These are phyloP conservation scores for Rana temporaria DNA, from an alignment of 2,113 vertebrate species.

Conservation along the genomic window DNA sequence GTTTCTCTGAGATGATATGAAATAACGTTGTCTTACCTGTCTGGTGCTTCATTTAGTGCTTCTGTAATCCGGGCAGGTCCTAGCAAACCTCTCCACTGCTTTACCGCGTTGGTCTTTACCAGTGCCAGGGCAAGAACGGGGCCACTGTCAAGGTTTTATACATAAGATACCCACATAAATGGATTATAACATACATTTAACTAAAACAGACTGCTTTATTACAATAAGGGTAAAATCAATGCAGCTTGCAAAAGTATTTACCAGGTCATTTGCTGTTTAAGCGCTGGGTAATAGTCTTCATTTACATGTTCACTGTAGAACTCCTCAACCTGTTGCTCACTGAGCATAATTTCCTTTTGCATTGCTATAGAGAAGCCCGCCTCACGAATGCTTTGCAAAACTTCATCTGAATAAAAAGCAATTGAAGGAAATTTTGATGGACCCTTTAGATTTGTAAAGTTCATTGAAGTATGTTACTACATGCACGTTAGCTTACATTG, in stretches of 20 bases:
- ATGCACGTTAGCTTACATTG: too few relatives aligned
- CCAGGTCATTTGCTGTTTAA: constrained; percentile 72
- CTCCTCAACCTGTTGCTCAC: constrained; percentile 73
- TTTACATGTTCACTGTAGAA: constrained; percentile 74
- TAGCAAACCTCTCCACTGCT: constrained; percentile 68
- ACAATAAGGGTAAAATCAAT: background rate
- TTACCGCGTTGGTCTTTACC: constrained; percentile 66
- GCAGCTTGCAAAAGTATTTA: constrained; percentile 37
- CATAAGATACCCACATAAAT: background rate
- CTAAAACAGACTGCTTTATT: background rate
- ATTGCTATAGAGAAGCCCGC: constrained; percentile 74
- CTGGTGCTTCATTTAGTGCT: constrained; percentile 62
- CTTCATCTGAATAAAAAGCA: constrained; percentile 68
- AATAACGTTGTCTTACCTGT: constrained; percentile 60
- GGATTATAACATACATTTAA: background rate
- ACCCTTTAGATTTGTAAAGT: too few relatives aligned
- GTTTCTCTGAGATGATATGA: too few relatives aligned
- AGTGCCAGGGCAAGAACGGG: constrained; percentile 72
- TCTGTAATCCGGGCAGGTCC: constrained; percentile 66
- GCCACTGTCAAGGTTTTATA: constrained; percentile 61
- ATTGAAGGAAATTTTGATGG: background rate
- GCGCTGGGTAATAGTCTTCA: constrained; percentile 69
- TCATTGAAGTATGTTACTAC: too few relatives aligned
- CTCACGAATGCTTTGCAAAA: constrained; percentile 70
- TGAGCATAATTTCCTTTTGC: constrained; percentile 71